Conservation (phyloP, 53 echinoderm and acorn worm species). For the Actinopyga echinites region DNA sequence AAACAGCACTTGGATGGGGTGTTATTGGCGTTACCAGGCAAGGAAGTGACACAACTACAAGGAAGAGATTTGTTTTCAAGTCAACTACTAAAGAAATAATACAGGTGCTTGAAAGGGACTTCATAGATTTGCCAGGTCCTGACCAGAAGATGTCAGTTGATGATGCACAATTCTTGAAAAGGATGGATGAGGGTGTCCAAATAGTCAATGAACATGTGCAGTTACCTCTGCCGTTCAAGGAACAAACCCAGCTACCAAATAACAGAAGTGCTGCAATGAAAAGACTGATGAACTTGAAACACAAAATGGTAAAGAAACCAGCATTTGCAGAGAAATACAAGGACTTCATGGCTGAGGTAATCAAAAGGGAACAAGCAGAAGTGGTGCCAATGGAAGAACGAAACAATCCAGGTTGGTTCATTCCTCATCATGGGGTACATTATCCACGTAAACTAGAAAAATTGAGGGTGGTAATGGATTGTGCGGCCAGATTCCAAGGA, state of each 20-base stretch:
- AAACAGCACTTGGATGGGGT: slow-evolving; percentile 61
- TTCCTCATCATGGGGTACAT: slow-evolving; percentile 62
- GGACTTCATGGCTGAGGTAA: neutral
- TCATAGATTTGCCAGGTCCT: slow-evolving; percentile 9
- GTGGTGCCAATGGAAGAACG: neutral
- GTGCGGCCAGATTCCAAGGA: slow-evolving; percentile 53
- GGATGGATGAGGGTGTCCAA: slow-evolving; percentile 52
- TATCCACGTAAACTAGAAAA: slow-evolving; percentile 49
- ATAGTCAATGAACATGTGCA: slow-evolving; percentile 57
- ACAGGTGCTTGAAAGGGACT: slow-evolving; percentile 50
- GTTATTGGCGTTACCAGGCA: slow-evolving; percentile 29
- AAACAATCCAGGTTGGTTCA: slow-evolving; percentile 47
- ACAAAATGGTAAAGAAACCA: slow-evolving; percentile 4
- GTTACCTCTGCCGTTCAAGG: slow-evolving; percentile 63
- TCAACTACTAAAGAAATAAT: slow-evolving; percentile 23
- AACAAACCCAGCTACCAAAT: slow-evolving; percentile 34
- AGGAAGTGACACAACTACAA: neutral
- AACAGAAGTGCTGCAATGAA: slow-evolving; percentile 49
- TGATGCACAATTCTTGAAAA: slow-evolving; percentile 51
- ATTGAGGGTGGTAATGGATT: slow-evolving; percentile 44
- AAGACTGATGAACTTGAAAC: slow-evolving; percentile 16
- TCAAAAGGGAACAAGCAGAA: neutral
- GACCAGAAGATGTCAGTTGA: slow-evolving; percentile 36
- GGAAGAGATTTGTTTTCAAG: slow-evolving; percentile 14
- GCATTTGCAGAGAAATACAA: slow-evolving; percentile 16